These are phyloP conservation scores for Dendrocopos noguchii DNA, from an alignment of 2,113 vertebrate species.

Conservation along the genomic window DNA sequence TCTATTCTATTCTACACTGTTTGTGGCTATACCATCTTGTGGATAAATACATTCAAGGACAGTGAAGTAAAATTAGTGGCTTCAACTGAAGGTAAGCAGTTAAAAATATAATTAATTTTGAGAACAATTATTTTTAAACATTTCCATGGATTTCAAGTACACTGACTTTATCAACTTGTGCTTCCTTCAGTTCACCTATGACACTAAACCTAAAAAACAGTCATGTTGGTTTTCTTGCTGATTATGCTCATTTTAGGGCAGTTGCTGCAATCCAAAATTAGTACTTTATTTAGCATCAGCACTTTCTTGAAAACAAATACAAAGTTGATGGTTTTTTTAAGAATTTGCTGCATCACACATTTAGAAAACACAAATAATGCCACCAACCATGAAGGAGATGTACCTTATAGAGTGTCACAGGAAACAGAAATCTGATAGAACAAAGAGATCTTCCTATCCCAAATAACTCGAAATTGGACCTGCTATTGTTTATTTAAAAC, in stretches of 20 bases:
- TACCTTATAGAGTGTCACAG: conserved; percentile 32
- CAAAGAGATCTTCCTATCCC: conserved; percentile 41
- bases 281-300: conserved; percentile 39
- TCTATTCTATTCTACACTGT: too few species aligned
- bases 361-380: conserved; percentile 51
- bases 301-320: conserved; percentile 56
- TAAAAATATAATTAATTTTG: background rate
- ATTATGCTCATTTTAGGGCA: conserved; percentile 12
- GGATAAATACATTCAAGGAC: background rate
- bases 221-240: conserved; percentile 31
- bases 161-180: background rate
- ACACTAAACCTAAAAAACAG: background rate
- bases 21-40: background rate
- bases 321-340: conserved; percentile 64
- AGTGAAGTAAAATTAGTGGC: background rate
- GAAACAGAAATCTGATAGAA: conserved; percentile 58
- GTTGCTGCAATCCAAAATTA: conserved; percentile 35
- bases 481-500: conserved; percentile 32
- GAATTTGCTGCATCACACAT: conserved; percentile 48
- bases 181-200: conserved; percentile 41
- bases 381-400: conserved; percentile 21
- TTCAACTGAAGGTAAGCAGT: background rate
- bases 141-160: background rate
- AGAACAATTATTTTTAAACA: background rate
- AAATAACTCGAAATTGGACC: background rate